phyloP scores from a whole-genome alignment of 1,140 invertebrate species.

The Drosophila mojavensis region DNA sequence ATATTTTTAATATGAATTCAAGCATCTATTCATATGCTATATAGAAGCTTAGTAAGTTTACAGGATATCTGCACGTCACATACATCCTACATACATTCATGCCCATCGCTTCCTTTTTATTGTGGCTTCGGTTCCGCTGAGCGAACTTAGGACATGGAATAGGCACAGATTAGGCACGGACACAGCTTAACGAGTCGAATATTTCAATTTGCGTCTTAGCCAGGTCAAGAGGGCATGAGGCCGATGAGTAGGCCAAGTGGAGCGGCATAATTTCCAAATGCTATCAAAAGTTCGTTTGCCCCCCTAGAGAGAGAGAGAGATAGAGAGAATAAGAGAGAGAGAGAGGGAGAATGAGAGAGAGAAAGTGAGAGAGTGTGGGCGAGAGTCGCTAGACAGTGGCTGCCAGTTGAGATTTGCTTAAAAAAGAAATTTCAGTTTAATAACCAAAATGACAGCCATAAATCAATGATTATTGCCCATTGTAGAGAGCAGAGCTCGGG shows the following conservation, averaged over 20 bases:
- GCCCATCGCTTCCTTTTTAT: background rate
- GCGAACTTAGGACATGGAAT: slow-evolving; percentile 1
- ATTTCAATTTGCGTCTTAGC: slow-evolving; percentile 54
- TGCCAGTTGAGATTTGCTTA: slow-evolving; percentile 33
- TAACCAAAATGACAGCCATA: slow-evolving; percentile 55
- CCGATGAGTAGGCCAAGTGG: slow-evolving; percentile 27
- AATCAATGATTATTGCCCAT: slow-evolving; percentile 67
- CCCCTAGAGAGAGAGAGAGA: background rate
- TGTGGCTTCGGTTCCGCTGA: slow-evolving; percentile 13
- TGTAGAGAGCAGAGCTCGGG: slow-evolving; percentile 1
- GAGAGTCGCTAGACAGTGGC: slow-evolving; percentile 11
- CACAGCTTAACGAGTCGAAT: slow-evolving; percentile 37
- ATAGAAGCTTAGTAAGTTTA: background rate
- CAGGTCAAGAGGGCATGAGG: slow-evolving; percentile 40
- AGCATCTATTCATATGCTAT: no score
- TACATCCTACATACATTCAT: background rate
- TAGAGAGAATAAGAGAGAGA: background rate
- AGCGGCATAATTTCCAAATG: slow-evolving; percentile 30
- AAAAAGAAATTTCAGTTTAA: slow-evolving; percentile 40
- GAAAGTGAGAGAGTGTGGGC: background rate
- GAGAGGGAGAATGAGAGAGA: background rate
- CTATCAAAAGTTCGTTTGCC: slow-evolving; percentile 36
- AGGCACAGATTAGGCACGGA: slow-evolving; percentile 48
- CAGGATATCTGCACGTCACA: background rate
- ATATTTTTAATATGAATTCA: no score